Evolutionary conservation across 2,113 vertebrate genomes (phyloP), one percentile per base, ranked within the genome.

Genomic region (Mesitornis unicolor): DNA sequence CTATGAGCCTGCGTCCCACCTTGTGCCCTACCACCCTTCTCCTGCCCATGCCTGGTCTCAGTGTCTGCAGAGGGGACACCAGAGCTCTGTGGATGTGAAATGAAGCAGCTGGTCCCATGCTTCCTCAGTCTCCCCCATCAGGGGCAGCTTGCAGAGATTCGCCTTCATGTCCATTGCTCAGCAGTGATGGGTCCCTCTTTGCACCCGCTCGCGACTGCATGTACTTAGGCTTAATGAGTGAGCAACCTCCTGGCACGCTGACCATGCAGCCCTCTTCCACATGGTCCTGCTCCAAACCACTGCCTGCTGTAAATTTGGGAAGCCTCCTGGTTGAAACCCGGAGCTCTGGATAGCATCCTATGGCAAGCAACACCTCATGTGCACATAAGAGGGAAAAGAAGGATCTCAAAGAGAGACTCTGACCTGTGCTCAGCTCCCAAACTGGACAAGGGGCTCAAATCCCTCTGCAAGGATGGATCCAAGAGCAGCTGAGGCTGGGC

Each of bases 131-230:
- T 86, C 42, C 20, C 54, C 59, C 3, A 1, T 42, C 51, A 42
- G 51, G 31, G 38, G 9, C 75, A 85, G 67, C 48, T 59, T 54
- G 73, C 33, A 89, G 67, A 84, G 9, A 53, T 50, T 71, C 2
- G 2, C 33, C 57, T 83, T 69, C 57, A 42, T 47, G 29, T 15
- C 22, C 57, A 42, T 68, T 71, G 85, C 85, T 90, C 74, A 81
- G 70, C 47, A 19, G 51, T 67, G 82, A 84, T 67, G 85, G 65
- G 95, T 87, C 77, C 36, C 84, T 75, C 85, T 89, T 57, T 90
- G 70, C 56, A 87, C 47, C 69, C 91, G 56, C 78, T 82, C 4
- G 0, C 2, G 5, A 42, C 60, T 87, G 63, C 42, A n/a, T 8
- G 33, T 68, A 61, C 85, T 77, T 65, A 51, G 22, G 40, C 54